Base-by-base conservation (phyloP, 1,140 invertebrate species). In the Portunus trituberculatus region DNA sequence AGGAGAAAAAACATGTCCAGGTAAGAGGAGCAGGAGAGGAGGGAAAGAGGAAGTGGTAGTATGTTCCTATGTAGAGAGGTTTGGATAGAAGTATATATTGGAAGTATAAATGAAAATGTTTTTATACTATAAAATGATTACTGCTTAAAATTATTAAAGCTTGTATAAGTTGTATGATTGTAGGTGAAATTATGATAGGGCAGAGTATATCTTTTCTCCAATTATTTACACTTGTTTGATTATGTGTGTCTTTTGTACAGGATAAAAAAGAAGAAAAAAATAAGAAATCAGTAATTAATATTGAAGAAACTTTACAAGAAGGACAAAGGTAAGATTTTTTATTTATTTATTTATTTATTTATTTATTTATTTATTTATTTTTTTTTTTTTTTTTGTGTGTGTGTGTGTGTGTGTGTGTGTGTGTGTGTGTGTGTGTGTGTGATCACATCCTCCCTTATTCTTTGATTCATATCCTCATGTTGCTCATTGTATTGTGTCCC, bases 251-350 rank as follows among this genome's bases (percentile, higher is more conserved):
- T 93, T 59, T 7, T 2, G 45, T 31, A 76, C 25, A 93, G 28
- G 12, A 8, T 29, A 86, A 32, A 59, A 86, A 32, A 52, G 45
- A 39, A 48, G 92, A 93, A n/a, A 59, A 59, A 39, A 86, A 31
- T 76, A 59, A 93, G 7, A 12, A 88, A n/a, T 12, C 83, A 59
- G 88, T 4, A 88, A 59, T 48, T 59, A 6, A 16, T 67, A 29
- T 93, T 3, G 20, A 84, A 12, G 92, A 93, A 46, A 88, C 92
- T 52, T 93, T 93, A 93, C 6, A 25, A 59, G 92, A 93, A 31
- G 92, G 92, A 93, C 25, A 46, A 59, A 93, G 92, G 92, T 93
- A 86, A 59, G 29, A 91, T n/a, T 10, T 29, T 91, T 16, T 91
- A 8, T 14, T 28, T 90, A 46, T 90, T 32, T 14, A 8, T 46